phyloP scores from a whole-genome alignment of 1,140 invertebrate species.

The Argopecten irradians region DNA sequence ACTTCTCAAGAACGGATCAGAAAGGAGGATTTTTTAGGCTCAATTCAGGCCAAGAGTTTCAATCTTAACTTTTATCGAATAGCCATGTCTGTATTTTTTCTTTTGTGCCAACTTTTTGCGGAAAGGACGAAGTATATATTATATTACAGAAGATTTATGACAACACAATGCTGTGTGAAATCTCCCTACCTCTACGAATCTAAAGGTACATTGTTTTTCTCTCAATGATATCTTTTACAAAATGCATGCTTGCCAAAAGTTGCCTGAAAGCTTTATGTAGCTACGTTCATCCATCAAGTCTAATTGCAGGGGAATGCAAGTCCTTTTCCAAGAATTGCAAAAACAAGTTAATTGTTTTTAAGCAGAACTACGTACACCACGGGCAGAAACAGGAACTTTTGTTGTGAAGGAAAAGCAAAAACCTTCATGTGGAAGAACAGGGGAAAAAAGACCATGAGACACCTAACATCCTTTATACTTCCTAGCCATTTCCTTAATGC shows the following conservation, averaged over 20 bases:
- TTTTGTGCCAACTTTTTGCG: too few relatives aligned
- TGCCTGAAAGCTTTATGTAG: neutral
- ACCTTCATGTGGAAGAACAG: neutral
- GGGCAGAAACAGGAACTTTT: neutral
- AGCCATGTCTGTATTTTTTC: too few relatives aligned
- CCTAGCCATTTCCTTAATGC: neutral
- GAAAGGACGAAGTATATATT: too few relatives aligned
- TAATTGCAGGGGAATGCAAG: neutral
- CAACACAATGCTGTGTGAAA: too few relatives aligned
- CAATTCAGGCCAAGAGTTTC: too few relatives aligned
- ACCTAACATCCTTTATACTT: neutral
- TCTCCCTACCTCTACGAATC: too few relatives aligned
- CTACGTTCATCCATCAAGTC: neutral
- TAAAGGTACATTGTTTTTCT: neutral
- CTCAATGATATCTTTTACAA: neutral
- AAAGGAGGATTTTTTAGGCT: too few relatives aligned
- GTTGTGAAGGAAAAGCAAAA: neutral
- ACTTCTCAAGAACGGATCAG: too few relatives aligned
- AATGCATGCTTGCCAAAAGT: neutral
- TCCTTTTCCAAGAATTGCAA: neutral
- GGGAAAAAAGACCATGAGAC: neutral
- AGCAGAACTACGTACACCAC: neutral
- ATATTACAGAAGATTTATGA: too few relatives aligned
- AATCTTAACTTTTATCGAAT: too few relatives aligned
- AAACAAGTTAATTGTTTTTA: conserved; percentile 17